A percentile compares a stretch with the other conserved stretches of the same genome.
phyloP scores from a whole-genome alignment of 2,797 vertebrate genomes.

The Myotis planiceps region DNA sequence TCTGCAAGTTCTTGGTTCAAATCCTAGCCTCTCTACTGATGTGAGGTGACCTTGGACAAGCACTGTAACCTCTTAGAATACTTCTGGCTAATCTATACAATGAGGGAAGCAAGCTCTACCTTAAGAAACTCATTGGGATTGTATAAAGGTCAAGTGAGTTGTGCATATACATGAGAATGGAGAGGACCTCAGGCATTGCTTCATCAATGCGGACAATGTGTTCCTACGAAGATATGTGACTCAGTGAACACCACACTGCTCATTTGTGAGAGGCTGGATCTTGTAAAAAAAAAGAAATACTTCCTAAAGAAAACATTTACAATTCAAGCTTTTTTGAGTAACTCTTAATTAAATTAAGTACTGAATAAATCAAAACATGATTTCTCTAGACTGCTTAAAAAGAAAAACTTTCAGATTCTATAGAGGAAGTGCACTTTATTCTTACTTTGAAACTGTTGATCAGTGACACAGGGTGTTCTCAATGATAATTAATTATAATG shows the following conservation, averaged over 20 bases:
- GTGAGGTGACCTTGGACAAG: neutral
- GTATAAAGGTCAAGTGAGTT: neutral
- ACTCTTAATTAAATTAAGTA: constrained; percentile 11
- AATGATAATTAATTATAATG: constrained; percentile 5
- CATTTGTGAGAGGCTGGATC: neutral
- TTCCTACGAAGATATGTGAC: neutral
- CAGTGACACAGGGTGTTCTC: neutral
- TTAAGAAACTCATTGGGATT: neutral
- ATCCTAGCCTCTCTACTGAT: neutral
- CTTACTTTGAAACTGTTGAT: neutral
- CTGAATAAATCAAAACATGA: constrained; percentile 35
- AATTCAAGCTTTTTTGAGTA: constrained; percentile 24
- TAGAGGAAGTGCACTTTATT: neutral
- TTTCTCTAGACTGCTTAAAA: neutral
- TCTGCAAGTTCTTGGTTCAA: constrained; percentile 17
- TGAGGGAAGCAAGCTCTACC: neutral
- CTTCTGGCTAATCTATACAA: neutral
- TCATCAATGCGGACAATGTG: neutral
- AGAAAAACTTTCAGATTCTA: neutral
- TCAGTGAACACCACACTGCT: neutral
- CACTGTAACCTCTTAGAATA: neutral
- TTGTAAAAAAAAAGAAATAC: neutral
- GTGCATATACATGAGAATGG: neutral
- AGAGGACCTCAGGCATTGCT: neutral
- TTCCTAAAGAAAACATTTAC: neutral